Conservation (phyloP, 1,140 invertebrate genomes). For the Neuroterus valhalla region DNA sequence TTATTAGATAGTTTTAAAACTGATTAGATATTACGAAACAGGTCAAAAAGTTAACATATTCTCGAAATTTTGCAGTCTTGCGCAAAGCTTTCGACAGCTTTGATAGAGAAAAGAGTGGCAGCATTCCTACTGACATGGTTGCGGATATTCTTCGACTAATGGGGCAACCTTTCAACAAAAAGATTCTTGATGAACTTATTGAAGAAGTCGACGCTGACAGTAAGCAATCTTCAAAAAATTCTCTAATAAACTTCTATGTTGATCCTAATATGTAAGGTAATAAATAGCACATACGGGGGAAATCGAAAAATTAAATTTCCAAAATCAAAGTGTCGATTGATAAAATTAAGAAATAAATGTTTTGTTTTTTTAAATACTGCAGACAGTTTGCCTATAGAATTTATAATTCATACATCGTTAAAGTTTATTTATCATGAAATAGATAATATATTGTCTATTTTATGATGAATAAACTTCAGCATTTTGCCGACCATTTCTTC, state of each 20-base stretch:
- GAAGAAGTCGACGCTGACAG: slow-evolving; percentile 97
- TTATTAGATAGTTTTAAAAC: too few species aligned
- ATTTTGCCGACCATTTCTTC: too few species aligned
- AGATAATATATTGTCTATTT: too few species aligned
- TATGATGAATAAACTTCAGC: not conserved
- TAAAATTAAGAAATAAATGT: too few species aligned
- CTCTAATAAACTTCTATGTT: too few species aligned
- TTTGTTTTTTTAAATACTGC: too few species aligned
- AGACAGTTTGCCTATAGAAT: too few species aligned
- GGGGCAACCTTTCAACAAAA: slow-evolving; percentile 97
- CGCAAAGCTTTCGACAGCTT: slow-evolving; percentile 97
- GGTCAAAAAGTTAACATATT: not conserved
- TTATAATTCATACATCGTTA: too few species aligned
- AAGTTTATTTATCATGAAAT: too few species aligned
- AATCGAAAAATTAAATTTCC: slow-evolving; percentile 20
- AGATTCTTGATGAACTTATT: slow-evolving; percentile 94
- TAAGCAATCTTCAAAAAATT: slow-evolving; percentile 75
- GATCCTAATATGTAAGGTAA: too few species aligned
- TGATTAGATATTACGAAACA: not conserved
- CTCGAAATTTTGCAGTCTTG: slow-evolving; percentile 79
- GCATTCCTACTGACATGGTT: slow-evolving; percentile 95
- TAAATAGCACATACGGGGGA: too few species aligned
- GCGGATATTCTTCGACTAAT: slow-evolving; percentile 94
- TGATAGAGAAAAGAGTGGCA: slow-evolving; percentile 94
- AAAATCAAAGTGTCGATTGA: not conserved